These are phyloP conservation scores for Mythimna impura DNA, from an alignment of 2,888 invertebrate species.

Conservation along the genomic window DNA sequence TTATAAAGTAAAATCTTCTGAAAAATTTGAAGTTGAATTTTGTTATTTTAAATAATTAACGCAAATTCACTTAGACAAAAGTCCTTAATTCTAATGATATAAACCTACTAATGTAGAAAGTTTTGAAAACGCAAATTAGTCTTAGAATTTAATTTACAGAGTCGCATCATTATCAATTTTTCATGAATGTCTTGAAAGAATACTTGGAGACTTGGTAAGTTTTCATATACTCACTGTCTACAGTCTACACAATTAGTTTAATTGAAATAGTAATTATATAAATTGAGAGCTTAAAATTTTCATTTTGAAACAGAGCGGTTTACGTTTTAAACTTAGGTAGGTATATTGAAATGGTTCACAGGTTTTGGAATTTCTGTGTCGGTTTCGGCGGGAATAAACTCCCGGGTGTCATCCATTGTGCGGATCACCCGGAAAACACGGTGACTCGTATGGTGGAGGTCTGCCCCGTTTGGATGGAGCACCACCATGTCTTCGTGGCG, in stretches of 20 bases:
- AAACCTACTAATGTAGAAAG: conserved; percentile 41
- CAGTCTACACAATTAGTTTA: background rate
- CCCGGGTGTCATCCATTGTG: no score
- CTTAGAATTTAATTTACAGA: conserved; percentile 29
- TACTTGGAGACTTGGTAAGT: background rate
- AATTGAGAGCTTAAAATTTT: conserved; percentile 3
- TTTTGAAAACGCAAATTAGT: conserved; percentile 43
- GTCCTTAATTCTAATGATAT: conserved; percentile 31
- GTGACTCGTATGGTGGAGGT: no score
- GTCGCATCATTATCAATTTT: conserved; percentile 31
- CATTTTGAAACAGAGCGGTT: conserved; percentile 9
- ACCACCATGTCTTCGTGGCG: no score
- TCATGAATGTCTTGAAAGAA: conserved; percentile 20
- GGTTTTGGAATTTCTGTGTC: background rate
- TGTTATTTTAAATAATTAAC: conserved; percentile 25
- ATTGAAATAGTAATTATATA: conserved; percentile 3
- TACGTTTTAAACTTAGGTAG: background rate
- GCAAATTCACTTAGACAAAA: conserved; percentile 28
- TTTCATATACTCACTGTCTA: conserved; percentile 8
- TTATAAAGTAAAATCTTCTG: conserved; percentile 2
- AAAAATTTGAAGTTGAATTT: conserved; percentile 5
- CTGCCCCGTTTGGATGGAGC: no score
- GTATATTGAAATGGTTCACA: background rate
- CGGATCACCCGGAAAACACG: no score
- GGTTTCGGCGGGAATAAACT: no score